Base-by-base conservation (phyloP, 2,797 vertebrate species). In the Gymnocypris eckloni region DNA sequence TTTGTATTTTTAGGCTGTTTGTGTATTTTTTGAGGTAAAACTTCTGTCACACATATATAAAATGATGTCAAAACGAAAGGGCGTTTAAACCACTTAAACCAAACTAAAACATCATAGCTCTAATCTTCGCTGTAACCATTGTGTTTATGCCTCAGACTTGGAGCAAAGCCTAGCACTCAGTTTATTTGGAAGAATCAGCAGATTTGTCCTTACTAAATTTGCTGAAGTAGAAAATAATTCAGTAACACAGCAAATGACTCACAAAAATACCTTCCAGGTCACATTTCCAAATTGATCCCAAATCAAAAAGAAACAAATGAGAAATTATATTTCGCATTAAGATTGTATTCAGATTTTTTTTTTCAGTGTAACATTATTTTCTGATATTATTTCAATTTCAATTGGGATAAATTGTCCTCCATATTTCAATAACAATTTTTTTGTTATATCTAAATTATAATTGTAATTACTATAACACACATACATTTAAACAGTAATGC, bases 61-160 rank as follows among this genome's bases (percentile, higher is more conserved):
- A 87, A 95, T 86, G 95, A 95, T 96, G 95, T 96, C 94, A 95
- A 92, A 91, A 77, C 88, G 83, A 86, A 95, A 95, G 94, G 94
- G 93, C 93, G 92, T 92, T 91, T 81, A 89, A 92, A 94, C 89
- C 91, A 93, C 90, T 91, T 88, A 90, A 92, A 95, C 94, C 94
- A 94, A 95, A 95, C 94, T 86, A 81, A 93, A 87, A 94, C 93
- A 94, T 93, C 94, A 94, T 73, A 81, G 20, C 66, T 85, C 59
- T 25, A 66, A 43, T 18, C 76, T 59, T 59, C 37, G 37, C 67
- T 48, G 50, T 79, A 39, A 39, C 12, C 25, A 71, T 82, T 71
- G 48, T 59, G 80, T 75, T 71, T 79, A 43, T 76, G 84, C 81
- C 87, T 87, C 83, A 81, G 54, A 28, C 70, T 85, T 72, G 18